A percentile compares a stretch with the other conserved stretches of the same genome.
These are phyloP conservation scores for Lissocephala sabroskyi DNA, from an alignment of 2,888 invertebrate genomes.

Conservation along the genomic window DNA sequence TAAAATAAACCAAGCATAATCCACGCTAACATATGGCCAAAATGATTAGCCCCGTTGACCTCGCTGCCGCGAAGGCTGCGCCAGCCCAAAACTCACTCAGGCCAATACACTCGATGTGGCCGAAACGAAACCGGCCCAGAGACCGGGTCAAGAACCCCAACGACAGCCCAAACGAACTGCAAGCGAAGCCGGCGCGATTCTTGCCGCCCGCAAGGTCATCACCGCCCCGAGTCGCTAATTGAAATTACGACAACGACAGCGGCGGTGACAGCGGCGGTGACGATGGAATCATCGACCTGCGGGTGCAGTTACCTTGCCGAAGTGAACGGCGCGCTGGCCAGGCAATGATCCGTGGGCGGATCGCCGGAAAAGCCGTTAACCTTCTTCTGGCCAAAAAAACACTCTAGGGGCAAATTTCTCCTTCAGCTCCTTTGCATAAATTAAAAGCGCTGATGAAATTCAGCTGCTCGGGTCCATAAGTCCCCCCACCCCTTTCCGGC, in stretches of 20 bases:
- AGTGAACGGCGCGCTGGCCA: conserved; percentile 7
- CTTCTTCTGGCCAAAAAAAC: conserved; percentile 23
- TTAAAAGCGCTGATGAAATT: conserved; percentile 64
- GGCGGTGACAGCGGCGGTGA: too few species aligned
- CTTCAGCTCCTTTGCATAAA: conserved; percentile 41
- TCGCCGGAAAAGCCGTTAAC: conserved; percentile 36
- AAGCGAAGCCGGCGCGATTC: too few species aligned
- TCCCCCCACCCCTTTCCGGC: background rate
- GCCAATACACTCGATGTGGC: conserved; percentile 47
- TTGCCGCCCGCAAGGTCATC: background rate
- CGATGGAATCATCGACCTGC: conserved; percentile 50
- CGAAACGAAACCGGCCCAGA: conserved; percentile 26
- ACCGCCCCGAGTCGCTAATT: too few species aligned
- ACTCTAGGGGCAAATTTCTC: background rate
- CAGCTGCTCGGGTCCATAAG: conserved; percentile 47
- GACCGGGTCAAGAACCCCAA: background rate
- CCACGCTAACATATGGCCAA: conserved; percentile 55
- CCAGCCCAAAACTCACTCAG: background rate
- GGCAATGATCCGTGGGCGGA: conserved; percentile 1
- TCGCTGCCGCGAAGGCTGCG: conserved; percentile 1
- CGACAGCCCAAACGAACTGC: background rate
- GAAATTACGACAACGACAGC: too few species aligned
- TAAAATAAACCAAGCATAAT: conserved; percentile 27
- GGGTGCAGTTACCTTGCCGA: conserved; percentile 52
- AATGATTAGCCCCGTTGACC: conserved; percentile 32